Base-by-base conservation (phyloP, 1,140 invertebrate species). In the Dinothrombium tinctorium region DNA sequence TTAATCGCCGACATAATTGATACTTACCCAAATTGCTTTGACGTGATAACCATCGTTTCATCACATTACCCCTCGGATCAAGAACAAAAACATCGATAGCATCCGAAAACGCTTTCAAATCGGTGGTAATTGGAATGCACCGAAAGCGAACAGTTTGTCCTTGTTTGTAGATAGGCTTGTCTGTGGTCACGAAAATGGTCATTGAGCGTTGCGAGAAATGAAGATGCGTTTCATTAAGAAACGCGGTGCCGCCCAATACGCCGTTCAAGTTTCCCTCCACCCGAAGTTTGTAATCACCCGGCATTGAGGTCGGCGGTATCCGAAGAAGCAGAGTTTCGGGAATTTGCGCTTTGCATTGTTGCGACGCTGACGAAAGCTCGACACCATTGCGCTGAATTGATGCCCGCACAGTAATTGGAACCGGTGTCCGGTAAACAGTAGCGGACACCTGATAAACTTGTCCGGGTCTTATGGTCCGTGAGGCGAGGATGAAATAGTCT, bases 131-230 rank as follows among this genome's bases (percentile, higher is more conserved):
- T 0, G 81, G 82, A 45, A 94, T 75, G 2, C 76, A 71, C 20
- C 87, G 68, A 54, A 92, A 87, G 36, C 70, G 63, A 0, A 92
- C 76, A 26, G 69, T 80, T 56, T 92, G 77, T 2, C 80, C 74
- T 58, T 90, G 86, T 69, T 76, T 90, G 52, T 94, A 95, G 0
- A 90, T 69, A 0, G 86, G 84, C 55, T 90, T 90, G 54, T 95
- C 83, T 40, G 82, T 74, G 59, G 92, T 86, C 49, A 95, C 76
- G 50, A 94, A 84, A 46, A 94, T 81, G 0, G 86, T 84, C 76
- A 87, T 83, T 6, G 81, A 83, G n/a, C 79, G 59, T 50, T 77
- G 74, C 0, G 76, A 82, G 53, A 86, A 87, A 8, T 63, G 62
- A 9, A 89, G 58, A 43, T 66, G 56, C 0, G 78, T 81, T 54